These are phyloP conservation scores for Machimus rusticus DNA, from an alignment of 2,888 invertebrate species.

Conservation along the genomic window DNA sequence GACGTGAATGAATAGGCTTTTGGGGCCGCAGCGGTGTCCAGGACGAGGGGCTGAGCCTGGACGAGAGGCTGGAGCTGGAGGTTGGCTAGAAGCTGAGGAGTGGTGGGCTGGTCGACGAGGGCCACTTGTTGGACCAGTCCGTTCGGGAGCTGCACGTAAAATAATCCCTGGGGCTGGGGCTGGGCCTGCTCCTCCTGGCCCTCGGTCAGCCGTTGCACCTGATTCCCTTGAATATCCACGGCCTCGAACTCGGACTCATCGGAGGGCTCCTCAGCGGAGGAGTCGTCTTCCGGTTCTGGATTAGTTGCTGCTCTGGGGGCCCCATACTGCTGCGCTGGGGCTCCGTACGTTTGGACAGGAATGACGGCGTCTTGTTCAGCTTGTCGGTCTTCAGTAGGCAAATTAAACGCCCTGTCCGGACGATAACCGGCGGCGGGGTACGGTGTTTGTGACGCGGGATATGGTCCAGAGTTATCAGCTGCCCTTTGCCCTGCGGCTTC, in stretches of 20 bases:
- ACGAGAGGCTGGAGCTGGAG: neutral
- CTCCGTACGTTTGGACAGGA: neutral
- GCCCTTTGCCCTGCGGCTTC: neutral
- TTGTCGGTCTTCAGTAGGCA: neutral
- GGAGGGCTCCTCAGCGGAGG: neutral
- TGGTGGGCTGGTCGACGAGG: neutral
- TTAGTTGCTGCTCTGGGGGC: neutral
- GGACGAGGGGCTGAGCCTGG: neutral
- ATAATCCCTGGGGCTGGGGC: neutral
- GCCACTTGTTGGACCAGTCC: neutral
- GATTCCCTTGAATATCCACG: slow-evolving; percentile 5
- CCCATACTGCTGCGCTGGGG: neutral
- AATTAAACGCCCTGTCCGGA: neutral
- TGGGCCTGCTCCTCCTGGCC: neutral
- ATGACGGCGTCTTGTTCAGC: neutral
- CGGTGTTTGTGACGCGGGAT: slow-evolving; percentile 12
- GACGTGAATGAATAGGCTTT: neutral
- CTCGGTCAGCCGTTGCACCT: neutral
- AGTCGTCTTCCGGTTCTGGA: neutral
- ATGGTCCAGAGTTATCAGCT: neutral
- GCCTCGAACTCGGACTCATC: slow-evolving; percentile 23
- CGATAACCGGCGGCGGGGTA: slow-evolving; percentile 36
- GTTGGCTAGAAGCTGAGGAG: neutral
- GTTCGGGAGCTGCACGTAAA: neutral
- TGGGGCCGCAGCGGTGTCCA: neutral